Conservation (phyloP, 2,113 vertebrate genomes). For the Geothlypis trichas region DNA sequence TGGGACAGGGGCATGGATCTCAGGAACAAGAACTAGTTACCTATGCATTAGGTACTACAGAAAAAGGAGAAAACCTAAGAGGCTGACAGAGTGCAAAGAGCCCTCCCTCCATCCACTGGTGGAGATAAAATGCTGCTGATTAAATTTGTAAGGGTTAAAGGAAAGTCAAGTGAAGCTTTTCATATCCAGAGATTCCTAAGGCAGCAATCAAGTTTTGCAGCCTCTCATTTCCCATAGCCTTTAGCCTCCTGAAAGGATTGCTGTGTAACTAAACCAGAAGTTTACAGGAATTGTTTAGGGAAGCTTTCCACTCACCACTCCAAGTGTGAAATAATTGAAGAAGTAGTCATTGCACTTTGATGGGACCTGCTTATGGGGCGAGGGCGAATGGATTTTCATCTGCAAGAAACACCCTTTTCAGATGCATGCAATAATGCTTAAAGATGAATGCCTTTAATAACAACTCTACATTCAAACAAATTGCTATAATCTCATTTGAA, state of each 20-base stretch:
- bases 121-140: neutral
- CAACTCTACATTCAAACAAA: neutral
- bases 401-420: constrained; percentile 61
- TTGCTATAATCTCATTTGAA: neutral
- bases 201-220: neutral
- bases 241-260: neutral
- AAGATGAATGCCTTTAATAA: neutral
- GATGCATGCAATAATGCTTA: neutral
- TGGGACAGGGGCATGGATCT: neutral
- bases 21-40: neutral
- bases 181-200: neutral
- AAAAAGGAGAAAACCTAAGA: neutral
- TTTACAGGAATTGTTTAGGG: neutral
- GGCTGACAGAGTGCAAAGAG: neutral
- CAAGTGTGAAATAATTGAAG: constrained; percentile 98
- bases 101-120: neutral
- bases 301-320: constrained; percentile 86
- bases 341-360: constrained; percentile 99
- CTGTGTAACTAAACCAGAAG: neutral
- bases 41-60: neutral
- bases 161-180: neutral
- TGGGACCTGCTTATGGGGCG: constrained; percentile 97
- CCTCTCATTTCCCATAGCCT: neutral
- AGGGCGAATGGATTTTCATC: constrained; percentile 99
- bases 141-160: neutral